Evolutionary conservation across 1,140 invertebrate species (phyloP).

Genomic region (Penaeus indicus): DNA sequence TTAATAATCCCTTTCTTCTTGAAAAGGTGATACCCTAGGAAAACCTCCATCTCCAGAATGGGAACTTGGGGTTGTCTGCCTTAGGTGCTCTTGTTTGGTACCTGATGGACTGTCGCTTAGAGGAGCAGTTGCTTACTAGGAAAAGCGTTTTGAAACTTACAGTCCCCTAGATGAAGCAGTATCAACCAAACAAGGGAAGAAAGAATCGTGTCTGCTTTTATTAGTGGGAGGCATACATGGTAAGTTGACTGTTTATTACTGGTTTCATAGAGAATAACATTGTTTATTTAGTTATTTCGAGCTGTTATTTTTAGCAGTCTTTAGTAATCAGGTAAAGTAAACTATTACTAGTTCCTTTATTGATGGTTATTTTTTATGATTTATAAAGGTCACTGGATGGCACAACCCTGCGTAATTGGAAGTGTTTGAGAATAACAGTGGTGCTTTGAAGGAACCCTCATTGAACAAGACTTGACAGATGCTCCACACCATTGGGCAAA

Average conservation of each 20-base stretch:
- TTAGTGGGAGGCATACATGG: slow-evolving; percentile 45
- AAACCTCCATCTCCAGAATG: slow-evolving; percentile 80
- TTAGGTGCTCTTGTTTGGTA: slow-evolving; percentile 89
- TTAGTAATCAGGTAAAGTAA: no score
- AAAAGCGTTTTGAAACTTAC: slow-evolving; percentile 86
- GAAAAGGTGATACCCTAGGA: slow-evolving; percentile 80
- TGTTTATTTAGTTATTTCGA: no score
- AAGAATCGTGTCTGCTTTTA: slow-evolving; percentile 20
- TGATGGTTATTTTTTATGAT: slow-evolving; percentile 8
- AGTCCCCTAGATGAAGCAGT: slow-evolving; percentile 78
- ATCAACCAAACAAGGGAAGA: background rate
- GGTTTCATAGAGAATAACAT: no score
- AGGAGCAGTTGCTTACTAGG: slow-evolving; percentile 90
- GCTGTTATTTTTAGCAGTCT: no score
- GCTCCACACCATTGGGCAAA: slow-evolving; percentile 93
- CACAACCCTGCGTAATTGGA: slow-evolving; percentile 90
- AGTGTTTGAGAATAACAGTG: slow-evolving; percentile 76
- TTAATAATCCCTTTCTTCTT: background rate
- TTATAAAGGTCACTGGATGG: slow-evolving; percentile 87
- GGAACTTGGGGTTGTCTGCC: slow-evolving; percentile 82
- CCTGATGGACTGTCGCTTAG: slow-evolving; percentile 85
- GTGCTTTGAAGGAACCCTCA: slow-evolving; percentile 82
- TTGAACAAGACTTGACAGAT: slow-evolving; percentile 88
- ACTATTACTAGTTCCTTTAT: background rate
- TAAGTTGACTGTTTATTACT: background rate